Conservation (phyloP, 1,140 invertebrate genomes). For the Drosophila suzukii region DNA sequence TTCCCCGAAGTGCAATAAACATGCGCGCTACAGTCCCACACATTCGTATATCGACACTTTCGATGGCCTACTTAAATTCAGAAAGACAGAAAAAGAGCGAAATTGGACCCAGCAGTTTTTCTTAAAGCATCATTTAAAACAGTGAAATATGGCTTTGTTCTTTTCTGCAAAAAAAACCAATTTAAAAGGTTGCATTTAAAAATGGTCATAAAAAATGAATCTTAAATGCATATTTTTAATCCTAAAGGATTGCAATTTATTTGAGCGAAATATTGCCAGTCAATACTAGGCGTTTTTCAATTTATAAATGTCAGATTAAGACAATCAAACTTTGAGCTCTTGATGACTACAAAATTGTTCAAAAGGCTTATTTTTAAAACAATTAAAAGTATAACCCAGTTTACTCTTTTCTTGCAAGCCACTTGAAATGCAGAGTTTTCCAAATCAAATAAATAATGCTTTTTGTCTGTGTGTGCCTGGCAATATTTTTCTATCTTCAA, state of each 20-base stretch:
- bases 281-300: not conserved
- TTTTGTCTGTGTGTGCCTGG: not conserved
- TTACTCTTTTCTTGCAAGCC: not conserved
- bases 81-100: slow-evolving; percentile 20
- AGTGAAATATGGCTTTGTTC: not conserved
- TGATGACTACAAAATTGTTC: not conserved
- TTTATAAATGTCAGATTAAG: not conserved
- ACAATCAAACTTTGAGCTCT: not conserved
- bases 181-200: not conserved
- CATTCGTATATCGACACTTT: slow-evolving; percentile 56
- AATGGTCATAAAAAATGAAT: not conserved
- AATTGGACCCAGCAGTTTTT: slow-evolving; percentile 1
- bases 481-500: not conserved
- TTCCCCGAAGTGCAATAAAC: slow-evolving; percentile 83
- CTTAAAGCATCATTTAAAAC: slow-evolving; percentile 11
- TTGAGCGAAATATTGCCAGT: not conserved
- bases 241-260: not conserved
- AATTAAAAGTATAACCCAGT: not conserved
- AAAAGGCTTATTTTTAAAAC: not conserved
- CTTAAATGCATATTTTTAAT: not conserved
- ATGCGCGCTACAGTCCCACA: slow-evolving; percentile 70
- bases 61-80: slow-evolving; percentile 68
- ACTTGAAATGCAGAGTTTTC: not conserved
- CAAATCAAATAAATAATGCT: not conserved
- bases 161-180: not conserved